Conservation (phyloP, 2,797 vertebrate species). For the Semaprochilodus insignis region DNA sequence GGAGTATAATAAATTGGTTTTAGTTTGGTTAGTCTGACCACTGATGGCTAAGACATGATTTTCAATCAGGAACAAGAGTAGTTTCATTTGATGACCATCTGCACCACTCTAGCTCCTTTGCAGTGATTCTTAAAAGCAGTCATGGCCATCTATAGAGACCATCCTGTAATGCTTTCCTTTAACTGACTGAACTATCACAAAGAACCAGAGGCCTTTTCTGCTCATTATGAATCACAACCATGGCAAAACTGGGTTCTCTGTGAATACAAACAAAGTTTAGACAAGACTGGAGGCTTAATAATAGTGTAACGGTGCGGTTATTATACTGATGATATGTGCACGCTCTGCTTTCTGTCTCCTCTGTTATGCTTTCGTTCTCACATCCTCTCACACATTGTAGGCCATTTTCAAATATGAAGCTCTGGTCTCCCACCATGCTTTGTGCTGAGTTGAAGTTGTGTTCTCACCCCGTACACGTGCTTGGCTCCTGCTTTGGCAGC, state of each 20-base stretch:
- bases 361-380: not conserved
- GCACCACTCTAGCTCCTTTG: not conserved
- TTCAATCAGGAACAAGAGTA: not conserved
- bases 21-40: too few relatives aligned
- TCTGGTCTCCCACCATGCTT: not conserved
- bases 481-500: constrained; percentile 97
- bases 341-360: not conserved
- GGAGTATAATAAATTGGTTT: too few relatives aligned
- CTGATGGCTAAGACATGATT: too few relatives aligned
- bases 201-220: not conserved
- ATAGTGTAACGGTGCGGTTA: too few relatives aligned
- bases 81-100: not conserved
- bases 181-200: not conserved
- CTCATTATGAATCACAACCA: not conserved
- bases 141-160: not conserved
- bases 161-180: not conserved
- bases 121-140: not conserved
- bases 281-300: too few relatives aligned
- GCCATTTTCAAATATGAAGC: not conserved
- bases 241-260: not conserved
- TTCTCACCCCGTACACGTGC: constrained; percentile 92
- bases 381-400: not conserved
- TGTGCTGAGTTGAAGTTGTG: not conserved
- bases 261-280: too few relatives aligned
- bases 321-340: not conserved